A percentile compares a stretch with the other conserved stretches of the same genome.
These are phyloP conservation scores for Cyclopterus lumpus DNA, from an alignment of 2,797 vertebrate species.

Conservation along the genomic window DNA sequence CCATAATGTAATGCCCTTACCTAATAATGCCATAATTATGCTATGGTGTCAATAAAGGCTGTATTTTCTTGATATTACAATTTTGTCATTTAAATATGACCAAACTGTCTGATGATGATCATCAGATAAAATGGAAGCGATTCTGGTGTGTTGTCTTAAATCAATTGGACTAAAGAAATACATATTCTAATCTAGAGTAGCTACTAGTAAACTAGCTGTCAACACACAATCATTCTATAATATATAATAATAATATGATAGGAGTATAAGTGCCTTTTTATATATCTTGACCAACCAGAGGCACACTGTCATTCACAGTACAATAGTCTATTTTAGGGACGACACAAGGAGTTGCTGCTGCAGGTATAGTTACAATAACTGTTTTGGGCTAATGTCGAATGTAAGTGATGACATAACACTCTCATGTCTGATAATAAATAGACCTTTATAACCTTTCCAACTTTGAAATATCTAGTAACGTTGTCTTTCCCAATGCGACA, in stretches of 20 bases:
- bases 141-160: background rate
- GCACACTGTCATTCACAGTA: background rate
- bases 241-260: background rate
- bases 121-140: background rate
- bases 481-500: background rate
- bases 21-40: background rate
- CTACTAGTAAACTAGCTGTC: background rate
- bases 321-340: constrained; percentile 35
- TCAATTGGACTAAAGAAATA: background rate
- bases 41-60: background rate
- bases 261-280: background rate
- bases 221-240: background rate
- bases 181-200: background rate
- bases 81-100: background rate
- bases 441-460: too few relatives aligned
- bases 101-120: background rate
- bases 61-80: background rate
- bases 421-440: background rate
- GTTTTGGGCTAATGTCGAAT: constrained; percentile 7
- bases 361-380: constrained; percentile 15
- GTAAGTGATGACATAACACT: background rate
- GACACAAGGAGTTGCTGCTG: constrained; percentile 36
- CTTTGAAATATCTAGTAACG: background rate
- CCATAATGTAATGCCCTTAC: background rate
- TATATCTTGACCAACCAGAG: constrained; percentile 7